Conservation (phyloP, 2,888 invertebrate genomes). For the Pheosia tremula region DNA sequence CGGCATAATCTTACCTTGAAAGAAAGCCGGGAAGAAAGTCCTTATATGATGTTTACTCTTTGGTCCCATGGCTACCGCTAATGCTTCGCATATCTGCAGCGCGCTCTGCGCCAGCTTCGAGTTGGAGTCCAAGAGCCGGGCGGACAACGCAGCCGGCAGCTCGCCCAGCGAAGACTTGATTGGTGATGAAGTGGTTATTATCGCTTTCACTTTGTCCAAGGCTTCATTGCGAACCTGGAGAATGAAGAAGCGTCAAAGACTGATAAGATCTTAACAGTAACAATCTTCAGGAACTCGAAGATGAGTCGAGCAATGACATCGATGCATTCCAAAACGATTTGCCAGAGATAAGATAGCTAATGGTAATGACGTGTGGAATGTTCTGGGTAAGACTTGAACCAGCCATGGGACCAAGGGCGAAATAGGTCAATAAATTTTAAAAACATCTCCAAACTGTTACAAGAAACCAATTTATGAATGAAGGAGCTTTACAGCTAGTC, state of each 20-base stretch:
- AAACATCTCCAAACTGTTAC: no score
- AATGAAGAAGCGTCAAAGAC: background rate
- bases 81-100: conserved; percentile 91
- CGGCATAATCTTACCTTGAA: conserved; percentile 87
- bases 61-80: conserved; percentile 93
- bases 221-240: conserved; percentile 88
- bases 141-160: conserved; percentile 90
- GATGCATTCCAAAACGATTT: no score
- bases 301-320: no score
- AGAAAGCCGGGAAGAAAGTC: conserved; percentile 92
- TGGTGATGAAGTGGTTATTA: conserved; percentile 90
- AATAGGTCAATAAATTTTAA: no score
- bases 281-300: no score
- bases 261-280: background rate
- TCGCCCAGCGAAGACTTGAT: conserved; percentile 94
- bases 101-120: conserved; percentile 95
- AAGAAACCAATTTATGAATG: no score
- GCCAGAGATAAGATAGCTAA: no score
- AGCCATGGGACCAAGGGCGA: no score
- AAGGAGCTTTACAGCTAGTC: no score
- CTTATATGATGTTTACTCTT: conserved; percentile 91
- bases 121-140: conserved; percentile 94
- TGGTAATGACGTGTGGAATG: no score
- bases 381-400: no score
- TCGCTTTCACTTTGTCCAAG: conserved; percentile 87